These are phyloP conservation scores for Masticophis lateralis DNA, from an alignment of 2,797 vertebrate species.

Conservation along the genomic window DNA sequence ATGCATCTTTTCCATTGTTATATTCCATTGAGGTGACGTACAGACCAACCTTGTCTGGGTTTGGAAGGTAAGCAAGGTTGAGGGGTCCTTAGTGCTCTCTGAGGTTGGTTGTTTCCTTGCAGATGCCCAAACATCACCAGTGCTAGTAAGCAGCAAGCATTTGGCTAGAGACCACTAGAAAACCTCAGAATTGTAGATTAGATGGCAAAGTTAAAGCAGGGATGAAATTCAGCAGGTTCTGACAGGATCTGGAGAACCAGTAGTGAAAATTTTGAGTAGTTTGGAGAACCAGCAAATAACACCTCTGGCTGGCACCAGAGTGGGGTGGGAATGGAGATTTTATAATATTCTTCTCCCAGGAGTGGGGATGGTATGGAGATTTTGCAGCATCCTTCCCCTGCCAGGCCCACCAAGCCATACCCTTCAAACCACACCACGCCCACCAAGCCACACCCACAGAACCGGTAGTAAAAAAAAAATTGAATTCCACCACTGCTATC, in stretches of 20 bases:
- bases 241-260: too few relatives aligned
- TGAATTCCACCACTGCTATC: not conserved
- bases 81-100: not conserved
- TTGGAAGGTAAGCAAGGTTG: not conserved
- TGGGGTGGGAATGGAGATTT: too few relatives aligned
- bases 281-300: too few relatives aligned
- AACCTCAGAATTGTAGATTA: not conserved
- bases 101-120: not conserved
- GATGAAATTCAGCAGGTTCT: too few relatives aligned
- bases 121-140: not conserved
- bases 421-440: accelerated
- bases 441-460: too few relatives aligned
- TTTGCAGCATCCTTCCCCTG: too few relatives aligned
- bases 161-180: not conserved
- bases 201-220: not conserved
- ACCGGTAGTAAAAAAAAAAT: too few relatives aligned
- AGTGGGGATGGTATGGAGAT: too few relatives aligned
- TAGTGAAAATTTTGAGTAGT: too few relatives aligned
- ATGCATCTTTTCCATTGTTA: not conserved
- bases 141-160: not conserved
- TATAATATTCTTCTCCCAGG: too few relatives aligned
- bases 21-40: not conserved
- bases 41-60: not conserved
- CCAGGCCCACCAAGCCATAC: too few relatives aligned
- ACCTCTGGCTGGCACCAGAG: too few relatives aligned